Conservation (phyloP, 2,113 vertebrate genomes). For the Spizaetus ornatus region DNA sequence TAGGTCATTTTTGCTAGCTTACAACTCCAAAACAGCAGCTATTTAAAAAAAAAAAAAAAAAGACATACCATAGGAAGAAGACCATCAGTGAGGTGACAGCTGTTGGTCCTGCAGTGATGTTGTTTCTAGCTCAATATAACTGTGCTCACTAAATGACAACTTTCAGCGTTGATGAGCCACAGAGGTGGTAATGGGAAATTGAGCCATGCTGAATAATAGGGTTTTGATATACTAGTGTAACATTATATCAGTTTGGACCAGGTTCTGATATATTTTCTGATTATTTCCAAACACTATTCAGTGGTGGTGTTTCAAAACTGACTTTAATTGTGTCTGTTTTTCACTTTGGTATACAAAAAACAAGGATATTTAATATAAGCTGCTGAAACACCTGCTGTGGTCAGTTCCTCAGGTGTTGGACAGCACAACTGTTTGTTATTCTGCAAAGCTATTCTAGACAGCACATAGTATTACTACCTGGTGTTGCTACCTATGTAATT, state of each 20-base stretch:
- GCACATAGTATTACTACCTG: neutral
- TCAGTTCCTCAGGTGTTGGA: neutral
- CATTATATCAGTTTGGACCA: neutral
- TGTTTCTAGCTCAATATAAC: neutral
- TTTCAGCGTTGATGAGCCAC: neutral
- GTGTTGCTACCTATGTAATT: neutral
- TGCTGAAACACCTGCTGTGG: neutral
- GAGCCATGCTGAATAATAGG: neutral
- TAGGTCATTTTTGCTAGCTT: neutral
- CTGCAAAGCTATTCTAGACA: neutral
- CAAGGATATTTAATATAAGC: neutral
- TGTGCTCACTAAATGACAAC: neutral
- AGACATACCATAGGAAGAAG: neutral
- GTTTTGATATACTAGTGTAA: neutral
- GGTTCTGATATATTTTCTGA: neutral
- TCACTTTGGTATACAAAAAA: neutral
- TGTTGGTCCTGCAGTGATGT: neutral
- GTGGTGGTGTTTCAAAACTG: neutral
- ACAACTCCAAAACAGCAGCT: neutral
- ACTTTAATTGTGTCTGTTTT: fast-evolving
- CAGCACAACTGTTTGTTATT: neutral
- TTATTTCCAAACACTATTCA: neutral
- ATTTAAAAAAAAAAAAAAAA: neutral
- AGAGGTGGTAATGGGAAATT: neutral
- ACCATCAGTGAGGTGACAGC: neutral